Conservation (phyloP, 2,797 vertebrate genomes). For the Gambelia wislizenii region DNA sequence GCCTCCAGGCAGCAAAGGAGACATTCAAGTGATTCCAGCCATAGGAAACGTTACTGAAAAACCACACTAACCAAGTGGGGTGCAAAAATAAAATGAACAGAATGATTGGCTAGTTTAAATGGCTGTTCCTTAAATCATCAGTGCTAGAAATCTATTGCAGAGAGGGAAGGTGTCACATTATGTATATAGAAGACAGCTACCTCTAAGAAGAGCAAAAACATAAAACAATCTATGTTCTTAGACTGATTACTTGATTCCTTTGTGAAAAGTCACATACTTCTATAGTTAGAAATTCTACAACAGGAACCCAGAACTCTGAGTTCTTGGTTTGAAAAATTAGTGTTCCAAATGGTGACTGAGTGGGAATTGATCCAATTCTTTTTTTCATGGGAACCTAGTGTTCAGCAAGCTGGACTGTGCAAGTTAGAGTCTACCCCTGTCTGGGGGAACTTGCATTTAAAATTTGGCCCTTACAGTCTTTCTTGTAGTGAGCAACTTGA, state of each 20-base stretch:
- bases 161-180: not conserved
- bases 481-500: conserved; percentile 46
- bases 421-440: conserved; percentile 34
- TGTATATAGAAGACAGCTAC: not conserved
- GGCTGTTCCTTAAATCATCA: not conserved
- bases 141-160: not conserved
- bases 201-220: not conserved
- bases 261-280: not conserved
- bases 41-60: not conserved
- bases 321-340: not conserved
- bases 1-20: not conserved
- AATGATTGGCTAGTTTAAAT: not conserved
- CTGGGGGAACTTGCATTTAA: conserved; percentile 55
- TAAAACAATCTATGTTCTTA: not conserved
- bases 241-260: conserved; percentile 16
- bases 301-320: conserved; percentile 23
- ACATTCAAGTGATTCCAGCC: not conserved
- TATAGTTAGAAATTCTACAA: conserved; percentile 28
- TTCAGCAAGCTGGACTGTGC: not conserved
- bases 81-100: not conserved
- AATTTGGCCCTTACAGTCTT: conserved; percentile 1
- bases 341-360: not conserved
- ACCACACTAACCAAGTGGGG: not conserved
- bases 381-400: not conserved
- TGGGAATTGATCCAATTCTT: not conserved